Conservation (phyloP, 2,797 vertebrate genomes). For the Ctenopoma multispine region DNA sequence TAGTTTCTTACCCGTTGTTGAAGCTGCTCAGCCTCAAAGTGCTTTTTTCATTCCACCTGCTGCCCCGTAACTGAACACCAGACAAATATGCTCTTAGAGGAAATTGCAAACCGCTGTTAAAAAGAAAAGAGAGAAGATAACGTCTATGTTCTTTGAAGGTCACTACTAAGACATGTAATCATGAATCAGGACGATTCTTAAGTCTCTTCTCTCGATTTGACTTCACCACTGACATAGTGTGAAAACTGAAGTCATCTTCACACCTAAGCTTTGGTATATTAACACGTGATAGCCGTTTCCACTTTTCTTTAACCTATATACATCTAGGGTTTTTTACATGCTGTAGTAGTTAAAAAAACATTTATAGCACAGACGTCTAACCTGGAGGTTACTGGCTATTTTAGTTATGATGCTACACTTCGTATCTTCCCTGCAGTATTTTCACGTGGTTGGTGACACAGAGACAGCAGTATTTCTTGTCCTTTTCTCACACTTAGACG, state of each 20-base stretch:
- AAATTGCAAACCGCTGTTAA: neutral
- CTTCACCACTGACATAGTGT: too few relatives aligned
- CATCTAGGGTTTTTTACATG: too few relatives aligned
- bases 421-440: neutral
- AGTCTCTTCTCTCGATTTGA: neutral
- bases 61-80: neutral
- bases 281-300: neutral
- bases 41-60: neutral
- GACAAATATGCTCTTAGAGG: neutral
- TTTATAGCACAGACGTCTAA: neutral
- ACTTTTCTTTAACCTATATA: neutral
- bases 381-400: too few relatives aligned
- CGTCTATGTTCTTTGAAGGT: neutral
- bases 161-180: neutral
- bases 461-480: neutral
- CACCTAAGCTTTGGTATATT: too few relatives aligned
- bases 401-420: neutral
- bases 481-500: neutral
- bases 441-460: too few relatives aligned
- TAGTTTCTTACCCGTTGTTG: conserved; percentile 21
- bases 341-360: too few relatives aligned
- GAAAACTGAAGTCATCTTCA: neutral
- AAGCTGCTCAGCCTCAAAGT: neutral
- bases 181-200: neutral
- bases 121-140: neutral